Evolutionary conservation across 2,113 vertebrate species (phyloP).

Genomic region (Amphilophus citrinellus): DNA sequence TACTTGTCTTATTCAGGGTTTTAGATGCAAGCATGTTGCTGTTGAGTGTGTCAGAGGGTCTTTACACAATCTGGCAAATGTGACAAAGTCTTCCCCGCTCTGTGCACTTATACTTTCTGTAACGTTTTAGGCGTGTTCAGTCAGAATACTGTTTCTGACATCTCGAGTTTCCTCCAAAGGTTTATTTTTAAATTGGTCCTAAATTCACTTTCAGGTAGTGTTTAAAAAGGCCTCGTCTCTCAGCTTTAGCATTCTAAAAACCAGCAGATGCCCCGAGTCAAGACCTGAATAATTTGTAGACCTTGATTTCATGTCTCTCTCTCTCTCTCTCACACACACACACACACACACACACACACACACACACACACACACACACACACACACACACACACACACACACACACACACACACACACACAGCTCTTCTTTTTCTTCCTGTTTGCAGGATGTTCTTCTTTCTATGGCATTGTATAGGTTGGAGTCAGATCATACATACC

Average conservation of each 20-base stretch:
- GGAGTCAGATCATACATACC: conserved; percentile 93
- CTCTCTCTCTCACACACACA: not conserved
- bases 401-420: not conserved
- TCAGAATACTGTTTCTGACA: conserved; percentile 12
- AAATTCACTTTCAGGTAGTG: conserved; percentile 26
- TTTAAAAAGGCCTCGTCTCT: conserved; percentile 6
- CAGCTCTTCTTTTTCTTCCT: not conserved
- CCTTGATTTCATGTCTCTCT: conserved; percentile 21
- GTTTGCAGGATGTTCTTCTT: not conserved
- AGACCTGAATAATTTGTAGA: conserved; percentile 60
- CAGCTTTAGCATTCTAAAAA: conserved; percentile 23
- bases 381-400: too few species aligned
- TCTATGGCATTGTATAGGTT: conserved; percentile 51
- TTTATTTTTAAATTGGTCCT: conserved; percentile 8
- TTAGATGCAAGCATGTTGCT: conserved; percentile 1
- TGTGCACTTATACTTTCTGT: not conserved
- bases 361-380: too few species aligned
- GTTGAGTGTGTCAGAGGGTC: not conserved
- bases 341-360: too few species aligned
- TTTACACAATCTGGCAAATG: not conserved
- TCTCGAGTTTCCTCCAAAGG: conserved; percentile 16
- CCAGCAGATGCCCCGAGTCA: conserved; percentile 23
- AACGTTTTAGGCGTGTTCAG: conserved; percentile 3
- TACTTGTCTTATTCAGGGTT: conserved; percentile 26
- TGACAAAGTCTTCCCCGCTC: not conserved